These are phyloP conservation scores for Prostheceraeus crozeri DNA, from an alignment of 2,888 invertebrate genomes.

Conservation along the genomic window DNA sequence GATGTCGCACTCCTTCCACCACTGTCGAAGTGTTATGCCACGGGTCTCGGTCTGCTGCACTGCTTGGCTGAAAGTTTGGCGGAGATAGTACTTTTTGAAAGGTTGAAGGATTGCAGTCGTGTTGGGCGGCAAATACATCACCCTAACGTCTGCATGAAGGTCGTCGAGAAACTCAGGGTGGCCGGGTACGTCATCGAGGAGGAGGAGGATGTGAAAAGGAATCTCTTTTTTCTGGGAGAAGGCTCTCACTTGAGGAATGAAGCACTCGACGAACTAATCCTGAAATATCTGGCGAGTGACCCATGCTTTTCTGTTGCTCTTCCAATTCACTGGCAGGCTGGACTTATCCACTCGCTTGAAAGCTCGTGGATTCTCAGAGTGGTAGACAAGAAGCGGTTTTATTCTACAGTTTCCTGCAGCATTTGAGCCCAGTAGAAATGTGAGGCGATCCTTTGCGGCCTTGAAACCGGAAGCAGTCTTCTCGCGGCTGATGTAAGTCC, in stretches of 20 bases:
- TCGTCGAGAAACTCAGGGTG: background rate
- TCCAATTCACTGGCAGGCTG: conserved; percentile 20
- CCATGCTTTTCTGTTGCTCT: background rate
- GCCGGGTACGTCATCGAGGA: background rate
- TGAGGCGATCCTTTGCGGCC: conserved; percentile 45
- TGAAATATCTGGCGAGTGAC: background rate
- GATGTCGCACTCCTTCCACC: conserved; percentile 42
- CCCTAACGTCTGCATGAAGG: conserved; percentile 1
- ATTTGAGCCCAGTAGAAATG: conserved; percentile 48
- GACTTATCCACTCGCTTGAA: conserved; percentile 40
- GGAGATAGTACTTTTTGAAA: conserved; percentile 10
- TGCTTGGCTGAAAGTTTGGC: background rate
- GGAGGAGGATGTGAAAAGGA: background rate
- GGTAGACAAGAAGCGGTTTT: conserved; percentile 51
- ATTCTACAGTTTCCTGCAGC: conserved; percentile 45
- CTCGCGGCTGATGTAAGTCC: conserved; percentile 38
- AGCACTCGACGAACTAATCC: conserved; percentile 2
- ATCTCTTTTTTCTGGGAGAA: background rate
- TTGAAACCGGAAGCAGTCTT: conserved; percentile 38
- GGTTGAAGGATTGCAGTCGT: background rate
- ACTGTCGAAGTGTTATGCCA: too few species aligned
- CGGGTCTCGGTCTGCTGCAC: too few species aligned
- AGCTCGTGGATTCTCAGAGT: conserved; percentile 47
- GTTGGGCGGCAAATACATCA: background rate
- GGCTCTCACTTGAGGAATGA: background rate